A percentile compares a stretch with the other conserved stretches of the same genome.
These are phyloP conservation scores for Lumbricus terrestris DNA, from an alignment of 2,888 invertebrate species.

Conservation along the genomic window DNA sequence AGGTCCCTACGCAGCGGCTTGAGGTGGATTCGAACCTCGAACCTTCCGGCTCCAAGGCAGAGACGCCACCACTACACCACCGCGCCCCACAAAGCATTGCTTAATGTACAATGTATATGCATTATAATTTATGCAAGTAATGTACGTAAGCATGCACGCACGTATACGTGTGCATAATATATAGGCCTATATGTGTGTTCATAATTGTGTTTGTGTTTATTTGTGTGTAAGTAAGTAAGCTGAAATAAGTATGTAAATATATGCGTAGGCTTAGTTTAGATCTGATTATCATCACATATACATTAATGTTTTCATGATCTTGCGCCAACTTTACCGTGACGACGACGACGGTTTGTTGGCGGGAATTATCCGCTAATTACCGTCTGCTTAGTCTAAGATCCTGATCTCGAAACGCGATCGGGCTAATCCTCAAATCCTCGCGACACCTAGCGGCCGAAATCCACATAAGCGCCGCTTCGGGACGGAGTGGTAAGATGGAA, in stretches of 20 bases:
- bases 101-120: too few species aligned
- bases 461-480: background rate
- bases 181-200: too few species aligned
- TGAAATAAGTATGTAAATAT: background rate
- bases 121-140: too few species aligned
- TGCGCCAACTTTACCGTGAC: background rate
- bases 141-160: too few species aligned
- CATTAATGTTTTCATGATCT: background rate
- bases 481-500: background rate
- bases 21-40: too few species aligned
- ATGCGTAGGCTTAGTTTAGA: background rate
- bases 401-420: background rate
- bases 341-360: background rate
- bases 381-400: background rate
- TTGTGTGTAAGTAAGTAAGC: background rate
- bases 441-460: conserved; percentile 16
- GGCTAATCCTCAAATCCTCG: background rate
- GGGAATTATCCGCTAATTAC: background rate
- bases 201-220: background rate
- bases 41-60: too few species aligned
- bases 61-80: too few species aligned
- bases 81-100: too few species aligned
- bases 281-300: background rate
- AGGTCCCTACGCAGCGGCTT: too few species aligned
- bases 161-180: background rate